These are phyloP conservation scores for Stenodema calcarata DNA, from an alignment of 2,888 invertebrate species.

Conservation along the genomic window DNA sequence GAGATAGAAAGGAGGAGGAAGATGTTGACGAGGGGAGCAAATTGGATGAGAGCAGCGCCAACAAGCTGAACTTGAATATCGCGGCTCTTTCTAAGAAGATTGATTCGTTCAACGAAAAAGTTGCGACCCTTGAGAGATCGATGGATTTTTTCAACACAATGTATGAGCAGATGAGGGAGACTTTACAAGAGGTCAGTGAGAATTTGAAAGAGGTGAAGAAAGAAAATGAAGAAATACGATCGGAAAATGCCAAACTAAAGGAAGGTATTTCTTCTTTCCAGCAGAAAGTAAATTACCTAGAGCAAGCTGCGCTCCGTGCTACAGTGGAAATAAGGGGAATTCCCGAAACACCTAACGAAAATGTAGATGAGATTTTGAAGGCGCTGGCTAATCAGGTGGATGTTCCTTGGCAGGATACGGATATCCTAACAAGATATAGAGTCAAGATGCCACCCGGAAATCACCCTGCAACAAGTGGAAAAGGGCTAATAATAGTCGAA, in stretches of 20 bases:
- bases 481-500: no score
- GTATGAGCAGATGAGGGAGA: slow-evolving; percentile 12
- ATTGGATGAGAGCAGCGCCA: not conserved
- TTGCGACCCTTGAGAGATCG: slow-evolving; percentile 1
- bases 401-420: slow-evolving; percentile 12
- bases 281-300: slow-evolving; percentile 16
- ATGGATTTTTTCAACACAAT: slow-evolving; percentile 19
- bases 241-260: slow-evolving; percentile 11
- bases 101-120: not conserved
- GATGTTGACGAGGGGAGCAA: slow-evolving; percentile 14
- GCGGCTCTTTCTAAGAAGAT: not conserved
- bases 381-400: no score
- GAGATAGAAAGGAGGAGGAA: slow-evolving; percentile 4
- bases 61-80: slow-evolving; percentile 5
- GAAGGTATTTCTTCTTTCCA: slow-evolving; percentile 2
- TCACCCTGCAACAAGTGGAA: no score
- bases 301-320: slow-evolving; percentile 1
- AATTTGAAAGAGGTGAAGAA: slow-evolving; percentile 7
- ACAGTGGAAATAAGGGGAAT: slow-evolving; percentile 15
- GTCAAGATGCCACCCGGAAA: no score
- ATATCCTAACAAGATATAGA: slow-evolving; percentile 18
- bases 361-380: slow-evolving; percentile 12
- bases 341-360: slow-evolving; percentile 24
- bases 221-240: slow-evolving; percentile 3
- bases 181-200: not conserved